Base-by-base conservation (phyloP, 2,113 vertebrate species). In the Gallinago media region DNA sequence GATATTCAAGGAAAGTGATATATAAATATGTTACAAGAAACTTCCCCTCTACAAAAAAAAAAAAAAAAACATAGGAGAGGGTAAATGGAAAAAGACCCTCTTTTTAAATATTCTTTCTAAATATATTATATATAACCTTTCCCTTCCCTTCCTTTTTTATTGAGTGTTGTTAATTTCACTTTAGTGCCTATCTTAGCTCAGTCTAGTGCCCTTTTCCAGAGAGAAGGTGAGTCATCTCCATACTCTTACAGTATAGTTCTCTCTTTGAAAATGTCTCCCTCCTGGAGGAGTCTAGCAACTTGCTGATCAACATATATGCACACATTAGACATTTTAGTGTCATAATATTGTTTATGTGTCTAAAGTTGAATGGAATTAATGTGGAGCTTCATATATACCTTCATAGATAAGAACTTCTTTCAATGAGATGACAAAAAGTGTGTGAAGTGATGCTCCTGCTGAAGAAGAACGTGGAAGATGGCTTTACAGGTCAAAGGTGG, bases 11-110 rank as follows among this genome's bases (percentile, higher is more conserved):
- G 12, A 67, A 62, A 19, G 7, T 42, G 34, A 15, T 44, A n/a
- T 3, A 15, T 66, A 91, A 38, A 26, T 40, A 15, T 34, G 12
- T 42, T 58, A 36, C 27, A 61, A 20, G 54, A 88, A 81, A 63
- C 10, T 49, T 62, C 18, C 18, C 2, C 9, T 9, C 1, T 1
- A 32, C 8, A 34, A 52, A 32, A 40, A 66, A 14, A 2, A 3
- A 1, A 36, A 40, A 66, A 14, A 2, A 3, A 1, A 0, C 36
- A 25, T 16, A 62, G 9, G 14, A 50, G 10, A 70, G 4, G 0
- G 1, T 34, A 52, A 56, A 54, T 75, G 23, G 26, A 46, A 47
- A 75, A 89, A 36, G 11, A 5, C 5, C 7, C 3, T 44, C 23
- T 8, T 78, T 34, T 47, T 31, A 47, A 34, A 27, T 8, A 61